phyloP scores from a whole-genome alignment of 2,888 invertebrate species.

The Oligia fasciuncula region DNA sequence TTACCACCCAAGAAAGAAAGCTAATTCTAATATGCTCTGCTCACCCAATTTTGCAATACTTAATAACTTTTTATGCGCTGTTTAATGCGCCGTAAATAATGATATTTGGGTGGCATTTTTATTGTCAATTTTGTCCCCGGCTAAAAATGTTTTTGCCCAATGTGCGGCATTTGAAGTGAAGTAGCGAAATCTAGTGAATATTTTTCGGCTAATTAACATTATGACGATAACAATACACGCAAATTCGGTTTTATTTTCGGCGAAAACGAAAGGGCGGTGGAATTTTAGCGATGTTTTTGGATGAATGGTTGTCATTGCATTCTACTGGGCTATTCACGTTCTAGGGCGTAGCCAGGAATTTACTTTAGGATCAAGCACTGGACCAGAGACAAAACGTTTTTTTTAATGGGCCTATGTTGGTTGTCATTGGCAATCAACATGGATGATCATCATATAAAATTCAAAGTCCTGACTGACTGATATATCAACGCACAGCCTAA shows the following conservation, averaged over 20 bases:
- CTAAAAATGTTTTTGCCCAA: constrained; percentile 41
- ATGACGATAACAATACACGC: constrained; percentile 48
- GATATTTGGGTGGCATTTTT: constrained; percentile 76
- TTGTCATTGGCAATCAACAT: neutral
- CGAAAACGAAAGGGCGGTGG: constrained; percentile 19
- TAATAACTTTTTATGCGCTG: constrained; percentile 62
- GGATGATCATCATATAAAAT: neutral
- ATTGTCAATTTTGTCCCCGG: constrained; percentile 62
- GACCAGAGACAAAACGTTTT: neutral
- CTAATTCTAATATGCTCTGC: constrained; percentile 63
- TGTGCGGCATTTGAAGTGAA: constrained; percentile 65
- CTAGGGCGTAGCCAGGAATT: neutral
- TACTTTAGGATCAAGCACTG: neutral
- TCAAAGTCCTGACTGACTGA: too few relatives aligned
- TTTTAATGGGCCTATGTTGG: neutral
- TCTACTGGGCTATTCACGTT: too few relatives aligned
- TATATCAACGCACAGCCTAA: too few relatives aligned
- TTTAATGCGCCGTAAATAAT: constrained; percentile 69
- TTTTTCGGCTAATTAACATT: constrained; percentile 57
- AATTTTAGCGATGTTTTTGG: constrained; percentile 5
- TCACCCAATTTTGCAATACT: constrained; percentile 73
- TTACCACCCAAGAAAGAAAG: constrained; percentile 79
- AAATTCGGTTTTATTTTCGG: constrained; percentile 40
- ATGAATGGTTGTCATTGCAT: constrained; percentile 6
- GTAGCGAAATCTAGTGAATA: constrained; percentile 40